These are phyloP conservation scores for Pseudochirops cupreus DNA, from an alignment of 2,797 vertebrate genomes.

Conservation along the genomic window DNA sequence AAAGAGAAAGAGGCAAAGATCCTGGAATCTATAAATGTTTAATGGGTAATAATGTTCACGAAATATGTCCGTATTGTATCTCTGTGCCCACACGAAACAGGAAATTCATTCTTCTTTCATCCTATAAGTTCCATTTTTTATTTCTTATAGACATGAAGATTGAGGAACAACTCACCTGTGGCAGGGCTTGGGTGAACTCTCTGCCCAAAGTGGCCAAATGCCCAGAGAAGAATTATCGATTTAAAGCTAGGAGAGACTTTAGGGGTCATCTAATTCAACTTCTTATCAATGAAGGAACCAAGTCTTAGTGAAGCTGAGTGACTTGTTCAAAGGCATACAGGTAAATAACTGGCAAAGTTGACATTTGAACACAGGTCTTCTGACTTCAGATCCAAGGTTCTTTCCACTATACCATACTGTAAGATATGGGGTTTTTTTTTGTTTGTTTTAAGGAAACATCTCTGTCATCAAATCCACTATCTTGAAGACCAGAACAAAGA, in stretches of 20 bases:
- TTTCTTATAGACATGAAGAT: conserved; percentile 22
- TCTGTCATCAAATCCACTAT: background rate
- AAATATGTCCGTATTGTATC: background rate
- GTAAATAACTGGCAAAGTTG: background rate
- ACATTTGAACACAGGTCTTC: background rate
- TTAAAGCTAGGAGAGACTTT: background rate
- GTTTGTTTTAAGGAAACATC: background rate
- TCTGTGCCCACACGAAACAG: conserved; percentile 23
- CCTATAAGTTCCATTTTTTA: conserved; percentile 3
- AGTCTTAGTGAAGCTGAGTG: background rate
- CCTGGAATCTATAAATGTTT: conserved; percentile 1
- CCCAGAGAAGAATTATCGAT: background rate
- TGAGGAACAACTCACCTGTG: background rate
- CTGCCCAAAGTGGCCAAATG: background rate
- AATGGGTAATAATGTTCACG: background rate
- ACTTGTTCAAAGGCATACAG: background rate
- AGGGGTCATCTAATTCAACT: background rate
- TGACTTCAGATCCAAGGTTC: background rate
- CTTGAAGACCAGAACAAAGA: background rate
- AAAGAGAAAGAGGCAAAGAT: background rate
- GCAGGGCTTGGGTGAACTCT: background rate
- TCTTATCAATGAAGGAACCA: background rate
- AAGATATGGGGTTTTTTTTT: background rate
- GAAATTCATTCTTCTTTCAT: background rate
- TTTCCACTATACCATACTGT: background rate